Evolutionary conservation across 2,797 vertebrate genomes (phyloP).

Genomic region (Hydrolagus colliei): DNA sequence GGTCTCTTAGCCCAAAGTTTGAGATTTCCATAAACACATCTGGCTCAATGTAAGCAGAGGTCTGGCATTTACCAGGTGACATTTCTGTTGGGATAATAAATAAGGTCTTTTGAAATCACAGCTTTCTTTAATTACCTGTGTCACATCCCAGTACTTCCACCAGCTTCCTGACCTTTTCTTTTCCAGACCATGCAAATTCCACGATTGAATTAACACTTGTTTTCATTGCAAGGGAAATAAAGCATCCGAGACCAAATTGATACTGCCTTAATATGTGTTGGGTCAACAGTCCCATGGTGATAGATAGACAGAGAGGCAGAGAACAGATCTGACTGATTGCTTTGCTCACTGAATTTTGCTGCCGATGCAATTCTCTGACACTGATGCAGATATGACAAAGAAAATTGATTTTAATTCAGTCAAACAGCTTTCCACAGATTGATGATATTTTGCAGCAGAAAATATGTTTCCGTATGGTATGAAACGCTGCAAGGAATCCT

Average conservation of each 20-base stretch:
- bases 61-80: constrained; percentile 7
- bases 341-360: constrained; percentile 9
- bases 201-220: constrained; percentile 25
- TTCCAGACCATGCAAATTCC: constrained; percentile 5
- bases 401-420: constrained; percentile 10
- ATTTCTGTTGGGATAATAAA: background rate
- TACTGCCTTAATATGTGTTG: background rate
- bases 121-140: constrained; percentile 27
- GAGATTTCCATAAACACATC: background rate
- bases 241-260: constrained; percentile 21
- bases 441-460: background rate
- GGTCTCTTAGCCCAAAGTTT: background rate
- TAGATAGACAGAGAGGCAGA: background rate
- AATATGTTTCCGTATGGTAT: too few relatives aligned
- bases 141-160: background rate
- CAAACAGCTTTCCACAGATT: background rate
- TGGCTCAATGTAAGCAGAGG: constrained; percentile 7
- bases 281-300: constrained; percentile 21
- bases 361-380: constrained; percentile 6
- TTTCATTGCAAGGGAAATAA: constrained; percentile 16
- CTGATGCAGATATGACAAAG: constrained; percentile 1
- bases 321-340: constrained; percentile 18
- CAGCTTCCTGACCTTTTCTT: constrained; percentile 15
- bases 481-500: background rate
- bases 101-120: background rate